Conservation (phyloP, 2,888 invertebrate genomes). For the Nomada fucata region DNA sequence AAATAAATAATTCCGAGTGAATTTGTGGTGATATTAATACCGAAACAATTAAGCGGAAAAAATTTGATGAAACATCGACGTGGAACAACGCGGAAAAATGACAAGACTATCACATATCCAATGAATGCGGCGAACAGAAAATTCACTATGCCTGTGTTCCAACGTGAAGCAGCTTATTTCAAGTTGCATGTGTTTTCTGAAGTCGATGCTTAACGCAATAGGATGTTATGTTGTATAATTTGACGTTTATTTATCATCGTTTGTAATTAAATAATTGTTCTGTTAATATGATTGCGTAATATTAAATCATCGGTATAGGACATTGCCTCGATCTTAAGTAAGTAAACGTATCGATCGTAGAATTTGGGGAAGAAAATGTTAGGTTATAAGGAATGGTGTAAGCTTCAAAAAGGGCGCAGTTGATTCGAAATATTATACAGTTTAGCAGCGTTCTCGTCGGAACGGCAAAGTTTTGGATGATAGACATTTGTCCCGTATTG, state of each 20-base stretch:
- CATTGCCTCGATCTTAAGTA: constrained; percentile 51
- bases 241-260: constrained; percentile 27
- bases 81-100: not conserved
- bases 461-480: constrained; percentile 36
- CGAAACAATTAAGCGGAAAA: not conserved
- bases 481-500: constrained; percentile 40
- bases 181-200: constrained; percentile 44
- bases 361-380: constrained; percentile 64
- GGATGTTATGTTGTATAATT: constrained; percentile 39
- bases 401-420: constrained; percentile 57
- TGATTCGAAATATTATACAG: constrained; percentile 55
- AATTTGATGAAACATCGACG: not conserved
- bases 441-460: constrained; percentile 24
- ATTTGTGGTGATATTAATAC: too few relatives aligned
- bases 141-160: constrained; percentile 1
- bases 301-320: constrained; percentile 46
- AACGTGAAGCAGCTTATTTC: constrained; percentile 18
- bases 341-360: constrained; percentile 58
- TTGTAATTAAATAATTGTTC: constrained; percentile 9
- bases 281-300: not conserved
- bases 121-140: constrained; percentile 22
- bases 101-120: not conserved
- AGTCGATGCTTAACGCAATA: constrained; percentile 22
- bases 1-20: not conserved
- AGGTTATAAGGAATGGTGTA: constrained; percentile 68